Percentiles rank a stretch among this genome's conserved stretches.
Evolutionary conservation across 2,888 invertebrate genomes (phyloP).

Genomic region (Graphium colonna): DNA sequence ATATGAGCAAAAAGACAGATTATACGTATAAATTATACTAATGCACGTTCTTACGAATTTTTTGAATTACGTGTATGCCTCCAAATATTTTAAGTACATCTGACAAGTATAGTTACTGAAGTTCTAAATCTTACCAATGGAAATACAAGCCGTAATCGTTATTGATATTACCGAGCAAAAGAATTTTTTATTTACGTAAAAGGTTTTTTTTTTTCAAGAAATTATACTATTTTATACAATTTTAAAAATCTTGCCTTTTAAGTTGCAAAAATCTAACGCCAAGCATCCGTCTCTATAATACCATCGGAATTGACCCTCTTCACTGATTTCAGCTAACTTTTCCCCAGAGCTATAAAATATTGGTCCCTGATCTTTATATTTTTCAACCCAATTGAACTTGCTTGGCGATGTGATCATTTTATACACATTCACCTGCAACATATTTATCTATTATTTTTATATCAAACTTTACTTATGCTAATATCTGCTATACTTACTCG

Average conservation of each 20-base stretch:
- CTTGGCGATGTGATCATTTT: conserved; percentile 45
- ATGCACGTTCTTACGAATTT: no score
- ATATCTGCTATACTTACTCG: conserved; percentile 34
- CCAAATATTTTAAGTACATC: neutral
- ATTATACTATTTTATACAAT: no score
- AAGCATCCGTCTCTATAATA: conserved; percentile 50
- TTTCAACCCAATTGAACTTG: conserved; percentile 47
- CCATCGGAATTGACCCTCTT: conserved; percentile 43
- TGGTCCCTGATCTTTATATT: conserved; percentile 30
- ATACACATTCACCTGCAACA: conserved; percentile 50
- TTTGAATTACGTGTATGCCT: neutral
- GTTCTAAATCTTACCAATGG: no score
- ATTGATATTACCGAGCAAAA: no score
- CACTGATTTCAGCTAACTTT: conserved; percentile 42
- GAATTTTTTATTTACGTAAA: no score
- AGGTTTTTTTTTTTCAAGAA: no score
- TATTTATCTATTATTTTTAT: neutral
- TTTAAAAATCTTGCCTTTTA: conserved; percentile 36
- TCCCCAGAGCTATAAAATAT: conserved; percentile 45
- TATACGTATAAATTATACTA: no score
- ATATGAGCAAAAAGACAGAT: neutral
- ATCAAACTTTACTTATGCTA: neutral
- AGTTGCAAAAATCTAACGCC: conserved; percentile 46
- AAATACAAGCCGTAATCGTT: no score
- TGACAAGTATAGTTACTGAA: neutral